phyloP scores from a whole-genome alignment of 2,888 invertebrate genomes.

The Rhopalosiphum nymphaeae region DNA sequence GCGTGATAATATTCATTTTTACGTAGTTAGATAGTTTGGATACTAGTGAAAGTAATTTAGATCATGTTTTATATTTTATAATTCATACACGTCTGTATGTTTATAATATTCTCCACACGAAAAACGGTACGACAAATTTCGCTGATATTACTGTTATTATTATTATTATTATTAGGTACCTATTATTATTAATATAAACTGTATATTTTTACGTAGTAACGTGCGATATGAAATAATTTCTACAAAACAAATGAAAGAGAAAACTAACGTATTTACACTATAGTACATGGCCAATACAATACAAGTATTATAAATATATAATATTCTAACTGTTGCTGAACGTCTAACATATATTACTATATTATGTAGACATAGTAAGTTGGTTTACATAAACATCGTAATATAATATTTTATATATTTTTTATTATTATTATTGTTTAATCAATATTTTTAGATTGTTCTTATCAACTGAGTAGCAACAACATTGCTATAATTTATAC shows the following conservation, averaged over 20 bases:
- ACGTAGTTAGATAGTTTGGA: not conserved
- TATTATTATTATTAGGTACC: not conserved
- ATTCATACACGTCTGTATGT: not conserved
- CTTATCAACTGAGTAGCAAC: not conserved
- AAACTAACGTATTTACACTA: not conserved
- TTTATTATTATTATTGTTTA: not conserved
- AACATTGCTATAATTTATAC: not conserved
- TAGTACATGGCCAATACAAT: not conserved
- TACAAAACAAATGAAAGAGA: slow-evolving; percentile 33
- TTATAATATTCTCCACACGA: not conserved
- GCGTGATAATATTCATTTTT: not conserved
- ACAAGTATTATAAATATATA: not conserved
- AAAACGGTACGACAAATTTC: slow-evolving; percentile 25
- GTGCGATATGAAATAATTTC: slow-evolving; percentile 3
- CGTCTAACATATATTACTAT: not conserved
- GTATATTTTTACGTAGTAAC: not conserved
- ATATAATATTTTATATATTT: too few species aligned
- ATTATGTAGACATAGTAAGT: not conserved
- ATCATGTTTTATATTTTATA: slow-evolving; percentile 30
- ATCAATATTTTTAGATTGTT: not conserved
- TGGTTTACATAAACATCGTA: too few species aligned
- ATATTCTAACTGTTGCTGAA: not conserved
- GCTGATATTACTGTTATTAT: slow-evolving; percentile 19
- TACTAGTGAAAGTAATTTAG: slow-evolving; percentile 36
- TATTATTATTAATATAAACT: slow-evolving; percentile 10